These are phyloP conservation scores for Atrina japonica DNA, from an alignment of 2,888 invertebrate genomes.

Conservation along the genomic window DNA sequence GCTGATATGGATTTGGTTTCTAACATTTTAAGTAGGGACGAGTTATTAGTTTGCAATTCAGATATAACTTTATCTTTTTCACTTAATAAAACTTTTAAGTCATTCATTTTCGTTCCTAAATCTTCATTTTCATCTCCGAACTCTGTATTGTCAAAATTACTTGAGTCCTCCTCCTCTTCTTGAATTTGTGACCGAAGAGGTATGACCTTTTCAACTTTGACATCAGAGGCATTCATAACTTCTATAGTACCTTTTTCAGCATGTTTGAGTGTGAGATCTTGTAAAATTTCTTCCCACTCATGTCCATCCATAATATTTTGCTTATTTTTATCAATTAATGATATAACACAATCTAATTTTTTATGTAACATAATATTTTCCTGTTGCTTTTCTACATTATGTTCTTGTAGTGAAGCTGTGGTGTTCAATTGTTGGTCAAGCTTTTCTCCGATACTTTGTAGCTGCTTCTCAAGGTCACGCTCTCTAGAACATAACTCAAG, in stretches of 20 bases:
- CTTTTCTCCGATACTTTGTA: no score
- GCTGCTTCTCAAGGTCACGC: no score
- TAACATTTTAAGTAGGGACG: slow-evolving; percentile 73
- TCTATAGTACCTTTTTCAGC: neutral
- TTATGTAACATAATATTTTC: no score
- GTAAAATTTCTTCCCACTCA: no score
- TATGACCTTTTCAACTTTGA: slow-evolving; percentile 6
- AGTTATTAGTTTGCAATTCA: slow-evolving; percentile 75
- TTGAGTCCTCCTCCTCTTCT: slow-evolving; percentile 36
- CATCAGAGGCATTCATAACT: neutral
- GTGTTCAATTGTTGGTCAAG: no score
- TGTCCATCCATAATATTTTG: no score
- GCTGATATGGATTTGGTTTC: slow-evolving; percentile 67
- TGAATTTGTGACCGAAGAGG: neutral
- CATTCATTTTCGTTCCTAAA: slow-evolving; percentile 61
- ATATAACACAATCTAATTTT: no score
- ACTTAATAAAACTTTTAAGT: slow-evolving; percentile 61
- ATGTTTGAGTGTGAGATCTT: no score
- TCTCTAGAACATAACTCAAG: no score
- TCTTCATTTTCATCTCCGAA: slow-evolving; percentile 17
- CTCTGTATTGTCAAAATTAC: slow-evolving; percentile 46
- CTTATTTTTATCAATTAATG: no score
- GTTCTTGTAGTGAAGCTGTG: no score
- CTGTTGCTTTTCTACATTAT: no score
- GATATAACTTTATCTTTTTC: slow-evolving; percentile 75